Conservation (phyloP, 1,140 invertebrate genomes). For the Rhopalosiphum maidis region DNA sequence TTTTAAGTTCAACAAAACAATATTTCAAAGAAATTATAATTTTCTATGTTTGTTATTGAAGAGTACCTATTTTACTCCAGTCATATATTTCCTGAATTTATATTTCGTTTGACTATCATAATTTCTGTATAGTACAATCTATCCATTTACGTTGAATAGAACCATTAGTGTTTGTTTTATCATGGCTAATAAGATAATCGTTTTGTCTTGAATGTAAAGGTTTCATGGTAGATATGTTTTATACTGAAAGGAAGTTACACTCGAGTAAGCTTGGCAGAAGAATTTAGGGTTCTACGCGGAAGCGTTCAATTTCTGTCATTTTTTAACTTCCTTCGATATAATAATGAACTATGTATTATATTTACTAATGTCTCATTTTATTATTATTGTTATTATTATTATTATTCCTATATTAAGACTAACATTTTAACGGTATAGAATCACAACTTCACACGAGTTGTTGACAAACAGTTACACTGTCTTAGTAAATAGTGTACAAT, state of each 20-base stretch:
- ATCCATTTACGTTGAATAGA: neutral
- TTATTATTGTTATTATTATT: neutral
- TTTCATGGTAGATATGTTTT: neutral
- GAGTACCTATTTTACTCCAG: neutral
- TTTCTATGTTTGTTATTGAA: too few relatives aligned
- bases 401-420: neutral
- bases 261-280: neutral
- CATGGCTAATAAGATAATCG: slow-evolving; percentile 5
- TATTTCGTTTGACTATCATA: neutral
- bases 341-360: slow-evolving; percentile 8
- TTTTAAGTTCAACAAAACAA: neutral
- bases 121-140: neutral
- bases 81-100: neutral
- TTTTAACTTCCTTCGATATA: slow-evolving; percentile 29
- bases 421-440: neutral
- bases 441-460: neutral
- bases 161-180: neutral
- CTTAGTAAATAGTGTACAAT: neutral
- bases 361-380: slow-evolving; percentile 21
- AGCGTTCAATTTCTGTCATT: slow-evolving; percentile 36
- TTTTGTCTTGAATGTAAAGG: slow-evolving; percentile 23
- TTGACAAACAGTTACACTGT: neutral
- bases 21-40: neutral
- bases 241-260: slow-evolving; percentile 21
- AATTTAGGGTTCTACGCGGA: slow-evolving; percentile 10